Evolutionary conservation across 2,888 invertebrate species (phyloP).

Genomic region (Sphaerophoria rueppellii): DNA sequence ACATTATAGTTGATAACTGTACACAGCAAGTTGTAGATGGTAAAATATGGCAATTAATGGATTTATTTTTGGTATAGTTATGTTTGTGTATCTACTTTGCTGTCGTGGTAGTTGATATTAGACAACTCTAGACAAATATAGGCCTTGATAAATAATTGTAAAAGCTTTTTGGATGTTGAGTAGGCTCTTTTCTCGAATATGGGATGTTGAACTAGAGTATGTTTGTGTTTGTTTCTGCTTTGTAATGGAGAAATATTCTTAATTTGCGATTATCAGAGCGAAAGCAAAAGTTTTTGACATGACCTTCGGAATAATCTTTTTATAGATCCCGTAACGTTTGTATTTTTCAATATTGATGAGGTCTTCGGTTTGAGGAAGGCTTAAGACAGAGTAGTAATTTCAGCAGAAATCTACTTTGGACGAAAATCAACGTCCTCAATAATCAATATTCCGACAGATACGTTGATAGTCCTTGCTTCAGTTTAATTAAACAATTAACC

Average conservation of each 20-base stretch:
- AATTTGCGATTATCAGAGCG: not conserved
- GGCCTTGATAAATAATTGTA: not conserved
- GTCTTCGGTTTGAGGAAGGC: not conserved
- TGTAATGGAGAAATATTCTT: not conserved
- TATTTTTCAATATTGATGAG: not conserved
- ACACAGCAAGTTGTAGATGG: conserved; percentile 41
- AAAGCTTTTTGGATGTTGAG: conserved; percentile 6
- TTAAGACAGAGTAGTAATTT: not conserved
- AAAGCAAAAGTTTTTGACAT: conserved; percentile 12
- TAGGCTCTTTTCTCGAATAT: not conserved
- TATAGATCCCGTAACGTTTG: not conserved
- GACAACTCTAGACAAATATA: conserved; percentile 4
- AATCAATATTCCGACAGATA: no score
- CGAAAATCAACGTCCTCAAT: no score
- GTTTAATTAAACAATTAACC: no score
- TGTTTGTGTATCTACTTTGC: no score
- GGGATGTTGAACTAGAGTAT: not conserved
- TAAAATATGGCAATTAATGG: conserved; percentile 58
- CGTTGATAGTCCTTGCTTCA: no score
- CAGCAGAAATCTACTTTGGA: no score
- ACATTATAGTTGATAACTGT: conserved; percentile 58
- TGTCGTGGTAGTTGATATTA: no score
- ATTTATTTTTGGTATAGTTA: conserved; percentile 5
- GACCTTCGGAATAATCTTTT: not conserved
- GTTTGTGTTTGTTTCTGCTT: not conserved